A percentile compares a stretch with the other conserved stretches of the same genome.
Evolutionary conservation across 2,113 vertebrate species (phyloP).

Genomic region (Phrynosoma platyrhinos): DNA sequence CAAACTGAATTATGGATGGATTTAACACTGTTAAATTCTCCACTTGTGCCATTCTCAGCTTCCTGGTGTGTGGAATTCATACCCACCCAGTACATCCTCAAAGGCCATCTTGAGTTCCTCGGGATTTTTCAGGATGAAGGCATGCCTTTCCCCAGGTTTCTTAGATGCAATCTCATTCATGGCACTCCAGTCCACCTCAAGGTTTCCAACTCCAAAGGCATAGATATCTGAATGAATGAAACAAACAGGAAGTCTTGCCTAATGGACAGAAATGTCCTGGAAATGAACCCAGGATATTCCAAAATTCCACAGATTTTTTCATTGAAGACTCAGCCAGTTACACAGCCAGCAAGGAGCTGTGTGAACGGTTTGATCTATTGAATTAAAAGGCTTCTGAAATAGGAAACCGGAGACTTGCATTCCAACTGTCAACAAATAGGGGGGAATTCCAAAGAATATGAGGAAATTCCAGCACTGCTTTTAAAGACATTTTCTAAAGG

Average conservation of each 20-base stretch:
- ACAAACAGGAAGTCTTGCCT: neutral
- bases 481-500: neutral
- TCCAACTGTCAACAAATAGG: neutral
- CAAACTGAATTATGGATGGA: neutral
- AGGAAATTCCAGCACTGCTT: neutral
- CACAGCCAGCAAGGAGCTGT: neutral
- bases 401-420: neutral
- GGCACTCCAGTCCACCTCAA: constrained; percentile 75
- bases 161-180: constrained; percentile 80
- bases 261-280: neutral
- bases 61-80: too few species aligned
- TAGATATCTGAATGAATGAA: constrained; percentile 79
- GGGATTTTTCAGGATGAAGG: constrained; percentile 77
- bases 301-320: neutral
- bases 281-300: neutral
- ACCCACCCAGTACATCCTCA: constrained; percentile 85
- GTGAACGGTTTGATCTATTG: neutral
- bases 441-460: neutral
- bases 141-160: constrained; percentile 79
- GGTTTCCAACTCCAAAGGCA: constrained; percentile 82
- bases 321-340: neutral
- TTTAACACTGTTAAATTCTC: too few species aligned
- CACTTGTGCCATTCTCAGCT: too few species aligned
- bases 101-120: constrained; percentile 75
- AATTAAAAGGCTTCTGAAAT: neutral